Evolutionary conservation across 2,888 invertebrate species (phyloP), one percentile per base, ranked within the genome.

Genomic region (Norana najaformis): DNA sequence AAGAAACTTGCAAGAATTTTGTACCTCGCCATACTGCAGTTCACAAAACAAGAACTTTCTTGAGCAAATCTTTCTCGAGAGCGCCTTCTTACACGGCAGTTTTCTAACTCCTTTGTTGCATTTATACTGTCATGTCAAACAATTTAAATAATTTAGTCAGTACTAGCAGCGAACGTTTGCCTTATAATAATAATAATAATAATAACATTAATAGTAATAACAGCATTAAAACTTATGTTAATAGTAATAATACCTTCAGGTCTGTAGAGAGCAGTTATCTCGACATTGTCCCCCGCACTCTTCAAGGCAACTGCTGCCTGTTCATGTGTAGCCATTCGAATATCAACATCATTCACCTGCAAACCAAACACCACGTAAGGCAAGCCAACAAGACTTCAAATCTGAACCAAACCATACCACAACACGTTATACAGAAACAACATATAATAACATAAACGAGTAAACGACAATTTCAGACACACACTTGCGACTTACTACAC

Each of bases 251-350:
- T 37, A 95, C 95, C 96, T 95, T 98, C 98, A 36, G 99, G 99
- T 94, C 97, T 96, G 95, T 99, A 98, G 95, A 98, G 98, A 83
- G 98, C 98, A 90, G 98, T 97, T 94, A 99, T 96, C 92, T 97
- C 97, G 92, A 99, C 99, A 91, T 97, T 97, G 94, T 98, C 98
- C 89, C 98, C 98, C 90, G 95, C 94, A 83, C 94, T 93, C 90
- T 95, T 95, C 93, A 99, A 96, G 90, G 98, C 98, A 94, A 97
- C 97, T 90, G 99, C 99, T 89, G 99, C 99, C 95, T 98, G 98
- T 95, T 99, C 99, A 95, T 99, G 99, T 90, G 98, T 98, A 92
- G 99, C 99, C 95, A 96, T 97, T 93, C 97, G 96, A 93, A 99
- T 96, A 95, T 98, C 98, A 90, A 97, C 96, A 92, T 97, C 98